Evolutionary conservation across 2,797 vertebrate genomes (phyloP).

Genomic region (Pseudomugil gertrudae): DNA sequence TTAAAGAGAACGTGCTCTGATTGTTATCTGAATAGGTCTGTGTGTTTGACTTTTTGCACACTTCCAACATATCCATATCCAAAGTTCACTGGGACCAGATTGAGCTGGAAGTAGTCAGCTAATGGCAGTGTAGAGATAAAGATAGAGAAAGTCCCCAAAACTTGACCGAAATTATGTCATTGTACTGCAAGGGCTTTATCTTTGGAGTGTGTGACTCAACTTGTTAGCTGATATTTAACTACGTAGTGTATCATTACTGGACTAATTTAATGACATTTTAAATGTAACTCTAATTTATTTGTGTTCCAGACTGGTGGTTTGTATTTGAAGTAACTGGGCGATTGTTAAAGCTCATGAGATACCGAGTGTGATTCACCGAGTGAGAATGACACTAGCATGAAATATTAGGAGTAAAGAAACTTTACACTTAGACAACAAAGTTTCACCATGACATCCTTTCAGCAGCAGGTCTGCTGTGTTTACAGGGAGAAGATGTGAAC

Average conservation of each 20-base stretch:
- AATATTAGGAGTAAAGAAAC: not conserved
- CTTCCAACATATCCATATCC: conserved; percentile 35
- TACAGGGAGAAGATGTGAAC: not conserved
- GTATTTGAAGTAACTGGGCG: not conserved
- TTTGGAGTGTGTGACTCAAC: not conserved
- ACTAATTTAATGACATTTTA: not conserved
- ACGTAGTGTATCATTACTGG: not conserved
- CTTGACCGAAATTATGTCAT: not conserved
- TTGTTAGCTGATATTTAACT: not conserved
- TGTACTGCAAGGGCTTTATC: not conserved
- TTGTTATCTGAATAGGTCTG: not conserved
- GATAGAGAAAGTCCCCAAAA: not conserved
- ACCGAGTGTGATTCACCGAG: not conserved
- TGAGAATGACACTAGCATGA: not conserved
- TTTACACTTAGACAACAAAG: too few relatives aligned
- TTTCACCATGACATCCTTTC: not conserved
- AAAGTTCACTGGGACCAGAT: conserved; percentile 48
- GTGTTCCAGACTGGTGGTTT: not conserved
- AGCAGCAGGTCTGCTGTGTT: not conserved
- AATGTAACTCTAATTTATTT: not conserved
- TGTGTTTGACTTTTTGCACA: conserved; percentile 45
- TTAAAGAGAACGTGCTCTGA: not conserved
- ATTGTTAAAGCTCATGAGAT: not conserved
- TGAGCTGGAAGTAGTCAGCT: not conserved
- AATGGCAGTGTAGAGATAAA: not conserved